Evolutionary conservation across 30 jellyfish, hydroid and myxozoan genomes (phyloP), one percentile per base, ranked within the genome.

Genomic region (Chrysaora quinquecirrha): DNA sequence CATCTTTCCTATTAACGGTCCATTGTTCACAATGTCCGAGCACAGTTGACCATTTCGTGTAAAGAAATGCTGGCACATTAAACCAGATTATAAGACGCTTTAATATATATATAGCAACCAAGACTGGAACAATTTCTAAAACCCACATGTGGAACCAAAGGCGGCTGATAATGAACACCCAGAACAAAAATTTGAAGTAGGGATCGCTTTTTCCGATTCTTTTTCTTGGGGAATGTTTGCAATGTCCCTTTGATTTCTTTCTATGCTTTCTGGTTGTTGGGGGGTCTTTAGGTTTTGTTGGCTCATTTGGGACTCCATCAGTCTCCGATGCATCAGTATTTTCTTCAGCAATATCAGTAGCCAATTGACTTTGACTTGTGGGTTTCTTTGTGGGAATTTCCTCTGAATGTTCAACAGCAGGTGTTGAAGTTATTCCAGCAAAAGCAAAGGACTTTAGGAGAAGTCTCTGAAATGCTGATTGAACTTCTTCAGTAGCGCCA

Each of bases 171-270:
- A 67, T 64, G 64, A 91, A 74, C 76, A 80, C 64, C 98, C 98
- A 91, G 52, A 91, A 91, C 78, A 91, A 69, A 1, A 78, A 94
- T 75, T 85, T 80, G 70, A 91, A 91, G 71, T 82, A 85, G 64
- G 96, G 94, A 75, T 91, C 96, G 71, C 98, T 91, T 29, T 70
- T 85, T 23, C 96, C 93, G 25, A 32, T 80, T 52, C 97, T 82
- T 58, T 65, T 89, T 25, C 72, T 80, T n/a, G 62, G 49, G 0
- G 90, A 30, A 18, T 68, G 30, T 60, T 23, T 81, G 19, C 78
- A 19, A 1, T 38, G 34, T 19, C 32, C 43, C 47, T 72, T 54
- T 76, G 81, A 30, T 34, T 32, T 35, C 20, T 32, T 34, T 30
- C 34, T 60, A 3, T n/a, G 66, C 28, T 38, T 64, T 19, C 65